These are phyloP conservation scores for Perdita meconis DNA, from an alignment of 2,888 invertebrate genomes.

Conservation along the genomic window DNA sequence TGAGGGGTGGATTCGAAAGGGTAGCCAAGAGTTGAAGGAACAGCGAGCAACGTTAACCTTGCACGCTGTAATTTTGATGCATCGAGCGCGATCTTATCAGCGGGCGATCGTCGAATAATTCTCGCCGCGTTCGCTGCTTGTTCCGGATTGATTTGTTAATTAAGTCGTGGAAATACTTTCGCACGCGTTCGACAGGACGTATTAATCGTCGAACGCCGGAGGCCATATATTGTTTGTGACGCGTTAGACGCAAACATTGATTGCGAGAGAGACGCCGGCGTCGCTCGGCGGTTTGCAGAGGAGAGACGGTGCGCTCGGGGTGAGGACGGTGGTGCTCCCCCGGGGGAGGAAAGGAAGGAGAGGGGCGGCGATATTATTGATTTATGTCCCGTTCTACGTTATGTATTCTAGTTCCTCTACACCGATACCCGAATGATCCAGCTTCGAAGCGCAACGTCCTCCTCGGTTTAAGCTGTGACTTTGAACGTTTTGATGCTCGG, in stretches of 20 bases:
- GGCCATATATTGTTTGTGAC: constrained; percentile 69
- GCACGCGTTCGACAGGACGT: constrained; percentile 44
- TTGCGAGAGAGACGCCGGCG: constrained; percentile 80
- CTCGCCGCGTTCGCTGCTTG: constrained; percentile 5
- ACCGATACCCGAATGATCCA: constrained; percentile 74
- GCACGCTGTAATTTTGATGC: not conserved
- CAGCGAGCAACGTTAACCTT: not conserved
- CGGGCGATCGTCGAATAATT: constrained; percentile 22
- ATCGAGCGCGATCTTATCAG: constrained; percentile 13
- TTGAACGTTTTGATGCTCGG: constrained; percentile 16
- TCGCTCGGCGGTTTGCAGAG: constrained; percentile 74
- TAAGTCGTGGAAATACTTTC: constrained; percentile 49
- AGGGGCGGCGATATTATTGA: constrained; percentile 86
- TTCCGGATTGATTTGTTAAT: constrained; percentile 49
- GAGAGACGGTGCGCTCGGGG: constrained; percentile 70
- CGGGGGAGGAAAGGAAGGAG: constrained; percentile 80
- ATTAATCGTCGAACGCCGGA: constrained; percentile 62
- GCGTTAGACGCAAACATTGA: constrained; percentile 81
- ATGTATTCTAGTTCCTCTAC: constrained; percentile 76
- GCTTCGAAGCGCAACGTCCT: constrained; percentile 65
- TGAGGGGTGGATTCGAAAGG: not conserved
- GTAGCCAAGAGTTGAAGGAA: not conserved
- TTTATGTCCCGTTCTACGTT: constrained; percentile 85
- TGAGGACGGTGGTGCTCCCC: constrained; percentile 75
- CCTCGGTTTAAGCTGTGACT: constrained; percentile 48